Percentiles rank a stretch among this genome's conserved stretches.
phyloP scores from a whole-genome alignment of 2,113 vertebrate genomes.

The human region GRCh38 chr5:157309001-157309500 shows the following conservation, averaged over 20 bases:
- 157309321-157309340: background rate
- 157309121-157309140: background rate
- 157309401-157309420: background rate
- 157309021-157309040: background rate
- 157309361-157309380: background rate
- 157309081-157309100: background rate
- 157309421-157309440: background rate
- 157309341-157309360: background rate
- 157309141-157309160: background rate
- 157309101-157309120: background rate
- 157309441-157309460: background rate
- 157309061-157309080: background rate
- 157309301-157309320: accelerated
- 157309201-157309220: background rate
- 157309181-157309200: background rate
- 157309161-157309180: background rate
- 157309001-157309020: background rate
- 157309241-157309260: background rate
- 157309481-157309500: background rate
- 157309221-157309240: too few species aligned
- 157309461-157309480: background rate
- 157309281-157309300: background rate
- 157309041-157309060: background rate
- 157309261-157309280: background rate
- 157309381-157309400: background rate